Base-by-base conservation (phyloP, 1,140 invertebrate species). In the Pseudomyrmex cubaensis region DNA sequence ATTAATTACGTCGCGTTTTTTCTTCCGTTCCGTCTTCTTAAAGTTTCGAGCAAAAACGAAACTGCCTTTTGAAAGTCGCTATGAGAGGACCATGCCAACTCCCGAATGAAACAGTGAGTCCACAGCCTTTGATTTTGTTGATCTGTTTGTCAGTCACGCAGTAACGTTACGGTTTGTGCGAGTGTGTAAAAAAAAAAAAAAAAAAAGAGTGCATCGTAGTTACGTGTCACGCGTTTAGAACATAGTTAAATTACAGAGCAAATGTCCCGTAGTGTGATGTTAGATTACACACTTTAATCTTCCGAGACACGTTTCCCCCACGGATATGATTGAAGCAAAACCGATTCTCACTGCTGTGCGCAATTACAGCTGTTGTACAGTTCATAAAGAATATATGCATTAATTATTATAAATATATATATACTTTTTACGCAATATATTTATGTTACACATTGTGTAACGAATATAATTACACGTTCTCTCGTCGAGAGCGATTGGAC, bases 81-180 rank as follows among this genome's bases (percentile, higher is more conserved):
- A 88, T 25, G 5, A 85, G 86, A 86, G 76, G 85, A 83, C 88
- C 87, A 78, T 86, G 85, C 87, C 87, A 86, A 89, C 82, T 76
- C 88, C 88, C 76, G 87, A 89, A 89, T 89, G 89, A 89, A 89
- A 76, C 88, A 89, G 88, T 89, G 88, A 89, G 88, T 89, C 5
- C 88, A 89, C 75, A 88, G 78, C 73, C 84, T 87, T 88, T 89
- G 80, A 86, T 86, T 85, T 72, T 88, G 87, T 88, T 86, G 80
- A 83, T 86, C 87, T 87, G 84, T 84, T 88, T 89, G 72, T 62
- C 78, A 66, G 35, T 35, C 87, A 25, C 25, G 87, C 84, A 88
- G 84, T 88, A 83, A 74, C 73, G 78, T 88, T 35, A 67, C 75
- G 85, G 86, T 74, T 88, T 89, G 84, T 69, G 48, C 61, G 73